These are phyloP conservation scores for Coccyzus lansbergi DNA, from an alignment of 2,797 vertebrate species.

Conservation along the genomic window DNA sequence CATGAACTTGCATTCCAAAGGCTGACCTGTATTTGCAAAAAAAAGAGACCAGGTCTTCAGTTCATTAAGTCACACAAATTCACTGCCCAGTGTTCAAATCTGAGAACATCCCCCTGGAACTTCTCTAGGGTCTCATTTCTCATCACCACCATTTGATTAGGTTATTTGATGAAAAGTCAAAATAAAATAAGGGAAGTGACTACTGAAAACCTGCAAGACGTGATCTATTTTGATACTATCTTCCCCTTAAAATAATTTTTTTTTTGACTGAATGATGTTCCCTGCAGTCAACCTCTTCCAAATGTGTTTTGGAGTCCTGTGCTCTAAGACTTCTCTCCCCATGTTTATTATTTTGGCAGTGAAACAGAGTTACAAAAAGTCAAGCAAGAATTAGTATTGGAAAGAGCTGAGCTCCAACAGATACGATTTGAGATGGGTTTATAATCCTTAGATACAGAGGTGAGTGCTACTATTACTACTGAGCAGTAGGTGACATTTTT, in stretches of 20 bases:
- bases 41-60: neutral
- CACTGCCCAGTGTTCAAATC: neutral
- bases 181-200: neutral
- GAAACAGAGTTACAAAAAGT: neutral
- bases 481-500: neutral
- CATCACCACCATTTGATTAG: neutral
- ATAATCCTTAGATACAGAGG: neutral
- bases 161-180: neutral
- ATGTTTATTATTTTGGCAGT: neutral
- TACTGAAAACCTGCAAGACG: neutral
- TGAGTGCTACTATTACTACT: neutral
- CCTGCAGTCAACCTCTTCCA: neutral
- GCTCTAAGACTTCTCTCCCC: neutral
- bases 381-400: slow-evolving; percentile 16
- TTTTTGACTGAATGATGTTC: neutral
- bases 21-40: neutral
- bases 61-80: neutral
- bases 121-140: neutral
- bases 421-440: neutral
- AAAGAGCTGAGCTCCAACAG: neutral
- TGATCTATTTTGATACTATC: neutral
- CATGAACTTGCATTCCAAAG: neutral
- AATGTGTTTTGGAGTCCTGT: neutral
- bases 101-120: neutral
- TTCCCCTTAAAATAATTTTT: neutral